These are phyloP conservation scores for Epirrita christyi DNA, from an alignment of 2,888 invertebrate genomes.

Conservation along the genomic window DNA sequence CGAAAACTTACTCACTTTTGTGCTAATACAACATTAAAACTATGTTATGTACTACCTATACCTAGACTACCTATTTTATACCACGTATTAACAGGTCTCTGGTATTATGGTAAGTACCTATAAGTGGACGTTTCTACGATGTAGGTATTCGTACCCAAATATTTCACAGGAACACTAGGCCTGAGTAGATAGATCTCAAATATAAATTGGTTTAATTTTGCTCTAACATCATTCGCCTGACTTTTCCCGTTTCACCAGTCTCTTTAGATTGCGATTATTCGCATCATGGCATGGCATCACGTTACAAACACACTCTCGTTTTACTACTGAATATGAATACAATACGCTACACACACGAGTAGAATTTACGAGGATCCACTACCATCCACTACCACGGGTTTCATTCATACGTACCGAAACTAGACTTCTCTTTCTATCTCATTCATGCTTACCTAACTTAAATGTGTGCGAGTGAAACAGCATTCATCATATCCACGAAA, in stretches of 20 bases:
- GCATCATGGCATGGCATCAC: slow-evolving; percentile 1
- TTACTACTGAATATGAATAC: slow-evolving; percentile 26
- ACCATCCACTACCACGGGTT: slow-evolving; percentile 76
- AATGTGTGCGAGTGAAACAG: slow-evolving; percentile 63
- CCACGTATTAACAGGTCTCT: too few relatives aligned
- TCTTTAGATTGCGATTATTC: background rate
- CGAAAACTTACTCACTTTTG: too few relatives aligned
- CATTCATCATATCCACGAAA: slow-evolving; percentile 65
- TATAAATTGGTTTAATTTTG: too few relatives aligned
- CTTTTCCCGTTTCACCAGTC: background rate
- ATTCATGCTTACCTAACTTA: slow-evolving; percentile 56
- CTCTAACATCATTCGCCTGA: background rate
- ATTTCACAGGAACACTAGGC: too few relatives aligned
- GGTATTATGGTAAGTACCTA: too few relatives aligned
- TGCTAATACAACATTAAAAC: too few relatives aligned
- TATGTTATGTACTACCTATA: too few relatives aligned
- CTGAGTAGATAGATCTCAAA: background rate
- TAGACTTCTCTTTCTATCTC: slow-evolving; percentile 79
- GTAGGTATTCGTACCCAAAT: too few relatives aligned
- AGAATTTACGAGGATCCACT: slow-evolving; percentile 70
- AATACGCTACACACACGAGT: slow-evolving; percentile 58
- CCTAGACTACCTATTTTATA: too few relatives aligned
- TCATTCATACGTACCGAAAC: slow-evolving; percentile 81
- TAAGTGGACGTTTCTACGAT: too few relatives aligned
- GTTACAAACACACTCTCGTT: slow-evolving; percentile 17